phyloP scores from a whole-genome alignment of 2,113 vertebrate species.

The Pao palembangensis region DNA sequence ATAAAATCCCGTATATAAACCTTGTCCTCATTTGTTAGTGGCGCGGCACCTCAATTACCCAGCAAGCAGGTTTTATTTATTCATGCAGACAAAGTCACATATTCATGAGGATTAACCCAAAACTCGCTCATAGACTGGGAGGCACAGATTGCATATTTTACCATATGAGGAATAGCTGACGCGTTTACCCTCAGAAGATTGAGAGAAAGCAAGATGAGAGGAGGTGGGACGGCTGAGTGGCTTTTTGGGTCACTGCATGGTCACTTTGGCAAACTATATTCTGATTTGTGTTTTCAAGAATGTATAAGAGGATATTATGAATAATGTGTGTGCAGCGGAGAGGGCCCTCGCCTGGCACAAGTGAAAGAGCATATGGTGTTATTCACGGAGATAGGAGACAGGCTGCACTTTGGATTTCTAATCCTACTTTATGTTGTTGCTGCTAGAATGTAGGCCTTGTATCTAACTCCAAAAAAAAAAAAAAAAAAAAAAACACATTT shows the following conservation, averaged over 20 bases:
- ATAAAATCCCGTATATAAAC: conserved; percentile 73
- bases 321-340: conserved; percentile 34
- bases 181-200: conserved; percentile 66
- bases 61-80: conserved; percentile 80
- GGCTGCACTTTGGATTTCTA: conserved; percentile 30
- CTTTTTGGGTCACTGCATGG: conserved; percentile 67
- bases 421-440: conserved; percentile 13
- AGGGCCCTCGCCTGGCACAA: conserved; percentile 14
- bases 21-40: conserved; percentile 77
- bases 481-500: conserved; percentile 16
- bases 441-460: conserved; percentile 16
- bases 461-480: conserved; percentile 1
- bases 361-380: conserved; percentile 19
- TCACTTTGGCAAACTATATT: conserved; percentile 64
- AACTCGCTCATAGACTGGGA: conserved; percentile 75
- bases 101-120: conserved; percentile 82
- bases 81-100: conserved; percentile 80
- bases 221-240: conserved; percentile 49
- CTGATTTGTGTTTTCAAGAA: conserved; percentile 58
- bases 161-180: conserved; percentile 73
- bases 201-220: conserved; percentile 53
- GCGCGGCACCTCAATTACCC: conserved; percentile 78
- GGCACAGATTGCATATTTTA: conserved; percentile 79
- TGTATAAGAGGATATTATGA: conserved; percentile 46
- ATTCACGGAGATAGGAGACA: conserved; percentile 14